Percentiles rank a stretch among this genome's conserved stretches.
phyloP scores from a whole-genome alignment of 2,797 vertebrate genomes.

The Cyclopterus lumpus region DNA sequence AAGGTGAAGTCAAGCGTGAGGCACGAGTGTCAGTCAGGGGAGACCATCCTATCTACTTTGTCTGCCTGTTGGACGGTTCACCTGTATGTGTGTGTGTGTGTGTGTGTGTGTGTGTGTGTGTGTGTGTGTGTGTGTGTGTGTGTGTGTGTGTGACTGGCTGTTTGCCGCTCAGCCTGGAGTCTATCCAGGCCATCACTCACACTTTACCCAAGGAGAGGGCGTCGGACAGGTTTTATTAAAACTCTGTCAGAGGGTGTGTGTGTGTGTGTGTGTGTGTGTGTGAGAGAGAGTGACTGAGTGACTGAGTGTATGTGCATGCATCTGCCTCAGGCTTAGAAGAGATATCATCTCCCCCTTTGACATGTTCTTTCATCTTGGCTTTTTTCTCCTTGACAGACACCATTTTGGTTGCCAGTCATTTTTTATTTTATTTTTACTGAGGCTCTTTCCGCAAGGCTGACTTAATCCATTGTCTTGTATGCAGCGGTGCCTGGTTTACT shows the following conservation, averaged over 20 bases:
- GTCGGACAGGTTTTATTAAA: conserved; percentile 85
- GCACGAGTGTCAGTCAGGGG: conserved; percentile 61
- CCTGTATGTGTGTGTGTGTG: conserved; percentile 23
- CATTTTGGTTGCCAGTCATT: conserved; percentile 77
- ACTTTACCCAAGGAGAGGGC: conserved; percentile 79
- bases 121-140: not conserved
- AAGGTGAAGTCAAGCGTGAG: conserved; percentile 56
- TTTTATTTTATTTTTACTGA: conserved; percentile 47
- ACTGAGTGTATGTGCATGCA: conserved; percentile 22
- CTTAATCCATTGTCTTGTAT: conserved; percentile 66
- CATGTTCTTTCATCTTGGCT: conserved; percentile 82
- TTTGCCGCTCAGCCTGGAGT: conserved; percentile 73
- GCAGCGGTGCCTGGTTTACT: conserved; percentile 42
- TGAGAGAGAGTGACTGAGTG: conserved; percentile 36
- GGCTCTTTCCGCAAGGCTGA: conserved; percentile 55
- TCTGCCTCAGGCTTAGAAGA: conserved; percentile 77
- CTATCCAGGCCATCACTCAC: conserved; percentile 78
- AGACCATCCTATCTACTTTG: conserved; percentile 55
- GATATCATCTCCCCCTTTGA: conserved; percentile 83
- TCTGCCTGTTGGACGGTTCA: conserved; percentile 48
- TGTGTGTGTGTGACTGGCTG: conserved; percentile 33
- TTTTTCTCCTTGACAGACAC: conserved; percentile 81
- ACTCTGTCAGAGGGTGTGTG: conserved; percentile 79
- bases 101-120: conserved; percentile 13
- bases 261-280: conserved; percentile 46